These are phyloP conservation scores for Lasius platythorax DNA, from an alignment of 2,888 invertebrate genomes.

Conservation along the genomic window DNA sequence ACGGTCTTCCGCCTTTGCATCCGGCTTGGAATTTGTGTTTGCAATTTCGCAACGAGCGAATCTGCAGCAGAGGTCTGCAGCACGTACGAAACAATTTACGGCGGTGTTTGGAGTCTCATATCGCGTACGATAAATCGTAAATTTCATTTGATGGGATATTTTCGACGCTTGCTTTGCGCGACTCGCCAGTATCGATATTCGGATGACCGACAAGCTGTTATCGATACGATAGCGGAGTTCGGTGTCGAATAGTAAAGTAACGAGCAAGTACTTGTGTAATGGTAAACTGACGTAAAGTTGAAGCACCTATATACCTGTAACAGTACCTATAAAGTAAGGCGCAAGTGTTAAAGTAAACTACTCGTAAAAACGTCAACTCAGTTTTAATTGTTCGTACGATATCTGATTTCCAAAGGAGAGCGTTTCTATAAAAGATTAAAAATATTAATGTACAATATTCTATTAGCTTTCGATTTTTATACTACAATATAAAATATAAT, in stretches of 20 bases:
- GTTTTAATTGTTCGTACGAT: neutral
- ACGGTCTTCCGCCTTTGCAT: constrained; percentile 36
- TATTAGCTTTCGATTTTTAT: neutral
- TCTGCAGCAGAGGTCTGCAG: no score
- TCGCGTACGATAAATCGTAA: constrained; percentile 30
- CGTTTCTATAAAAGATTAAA: neutral
- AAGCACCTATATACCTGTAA: constrained; percentile 10
- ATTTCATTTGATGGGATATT: constrained; percentile 23
- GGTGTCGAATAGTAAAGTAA: constrained; percentile 11
- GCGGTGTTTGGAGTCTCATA: neutral
- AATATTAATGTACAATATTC: neutral
- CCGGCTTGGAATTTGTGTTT: neutral
- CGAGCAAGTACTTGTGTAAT: constrained; percentile 12
- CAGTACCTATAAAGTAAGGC: constrained; percentile 35
- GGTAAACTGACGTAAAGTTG: constrained; percentile 10
- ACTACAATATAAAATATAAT: neutral
- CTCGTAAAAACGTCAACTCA: constrained; percentile 22
- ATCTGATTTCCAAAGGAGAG: neutral
- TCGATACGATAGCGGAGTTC: constrained; percentile 12
- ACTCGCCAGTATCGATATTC: constrained; percentile 31
- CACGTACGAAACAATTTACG: constrained; percentile 20
- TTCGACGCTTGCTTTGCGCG: neutral
- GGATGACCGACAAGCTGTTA: neutral
- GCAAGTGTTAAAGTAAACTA: constrained; percentile 20
- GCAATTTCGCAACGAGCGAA: constrained; percentile 8